These are phyloP conservation scores for Odontomachus brunneus DNA, from an alignment of 1,140 invertebrate genomes.

Conservation along the genomic window DNA sequence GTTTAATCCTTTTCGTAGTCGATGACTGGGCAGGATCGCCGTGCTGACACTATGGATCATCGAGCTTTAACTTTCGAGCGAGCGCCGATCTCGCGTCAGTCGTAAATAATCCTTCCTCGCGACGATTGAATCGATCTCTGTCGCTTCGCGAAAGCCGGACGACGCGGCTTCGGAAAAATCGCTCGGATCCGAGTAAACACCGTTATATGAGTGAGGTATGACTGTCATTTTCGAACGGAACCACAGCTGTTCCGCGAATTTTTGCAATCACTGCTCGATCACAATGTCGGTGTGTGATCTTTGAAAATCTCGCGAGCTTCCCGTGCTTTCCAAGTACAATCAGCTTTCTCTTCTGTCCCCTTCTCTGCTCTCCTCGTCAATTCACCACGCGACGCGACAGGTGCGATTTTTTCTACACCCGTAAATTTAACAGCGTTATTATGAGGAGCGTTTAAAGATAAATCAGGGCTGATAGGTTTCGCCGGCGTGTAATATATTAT, in stretches of 20 bases:
- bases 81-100: slow-evolving; percentile 19
- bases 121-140: slow-evolving; percentile 66
- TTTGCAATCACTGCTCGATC: too few species aligned
- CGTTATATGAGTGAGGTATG: too few species aligned
- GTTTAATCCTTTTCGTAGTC: slow-evolving; percentile 28
- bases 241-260: slow-evolving; percentile 9
- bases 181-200: not conserved
- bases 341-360: too few species aligned
- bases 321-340: too few species aligned
- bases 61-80: slow-evolving; percentile 45
- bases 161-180: not conserved
- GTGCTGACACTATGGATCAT: slow-evolving; percentile 44
- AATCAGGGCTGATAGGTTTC: not conserved
- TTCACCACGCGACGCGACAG: too few species aligned
- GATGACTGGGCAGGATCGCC: slow-evolving; percentile 21
- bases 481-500: slow-evolving; percentile 2
- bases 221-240: not conserved
- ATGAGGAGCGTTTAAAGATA: not conserved
- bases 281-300: too few species aligned
- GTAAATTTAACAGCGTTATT: slow-evolving; percentile 5
- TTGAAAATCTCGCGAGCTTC: too few species aligned
- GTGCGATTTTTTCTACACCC: not conserved
- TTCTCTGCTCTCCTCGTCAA: too few species aligned
- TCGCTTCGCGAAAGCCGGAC: slow-evolving; percentile 10
- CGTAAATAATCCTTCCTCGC: slow-evolving; percentile 31